Evolutionary conservation across 2,797 vertebrate genomes (phyloP).

Genomic region (Phalloptychus januarius): DNA sequence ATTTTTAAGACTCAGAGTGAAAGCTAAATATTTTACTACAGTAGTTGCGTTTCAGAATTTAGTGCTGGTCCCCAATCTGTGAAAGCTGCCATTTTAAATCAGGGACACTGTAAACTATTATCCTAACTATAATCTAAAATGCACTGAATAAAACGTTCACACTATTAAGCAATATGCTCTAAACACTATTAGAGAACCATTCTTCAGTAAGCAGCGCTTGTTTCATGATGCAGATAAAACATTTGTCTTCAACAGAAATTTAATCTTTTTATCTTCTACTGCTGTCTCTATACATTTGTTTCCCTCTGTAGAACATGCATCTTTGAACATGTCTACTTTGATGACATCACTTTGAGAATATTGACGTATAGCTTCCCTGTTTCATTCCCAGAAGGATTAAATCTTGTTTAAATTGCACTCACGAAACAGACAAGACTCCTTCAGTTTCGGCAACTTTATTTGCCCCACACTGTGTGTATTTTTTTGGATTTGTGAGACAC

Average conservation of each 20-base stretch:
- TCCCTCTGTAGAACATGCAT: not conserved
- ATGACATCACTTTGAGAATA: not conserved
- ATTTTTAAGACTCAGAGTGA: not conserved
- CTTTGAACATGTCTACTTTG: not conserved
- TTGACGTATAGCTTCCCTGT: not conserved
- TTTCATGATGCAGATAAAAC: not conserved
- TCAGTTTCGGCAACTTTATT: no score
- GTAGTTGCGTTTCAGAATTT: not conserved
- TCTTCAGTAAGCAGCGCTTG: not conserved
- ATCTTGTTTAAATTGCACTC: not conserved
- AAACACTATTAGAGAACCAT: not conserved
- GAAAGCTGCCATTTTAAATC: not conserved
- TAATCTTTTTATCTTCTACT: not conserved
- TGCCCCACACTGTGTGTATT: no score
- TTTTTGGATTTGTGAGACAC: no score
- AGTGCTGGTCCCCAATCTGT: not conserved
- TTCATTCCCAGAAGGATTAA: not conserved
- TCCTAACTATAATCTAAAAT: not conserved
- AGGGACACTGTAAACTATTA: not conserved
- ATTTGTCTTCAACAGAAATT: not conserved
- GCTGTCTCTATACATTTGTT: not conserved
- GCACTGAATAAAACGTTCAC: not conserved
- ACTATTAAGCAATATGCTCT: not conserved
- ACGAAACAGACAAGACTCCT: no score
- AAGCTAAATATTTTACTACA: not conserved